phyloP scores from a whole-genome alignment of 2,797 vertebrate species.

The Dermochelys coriacea region DNA sequence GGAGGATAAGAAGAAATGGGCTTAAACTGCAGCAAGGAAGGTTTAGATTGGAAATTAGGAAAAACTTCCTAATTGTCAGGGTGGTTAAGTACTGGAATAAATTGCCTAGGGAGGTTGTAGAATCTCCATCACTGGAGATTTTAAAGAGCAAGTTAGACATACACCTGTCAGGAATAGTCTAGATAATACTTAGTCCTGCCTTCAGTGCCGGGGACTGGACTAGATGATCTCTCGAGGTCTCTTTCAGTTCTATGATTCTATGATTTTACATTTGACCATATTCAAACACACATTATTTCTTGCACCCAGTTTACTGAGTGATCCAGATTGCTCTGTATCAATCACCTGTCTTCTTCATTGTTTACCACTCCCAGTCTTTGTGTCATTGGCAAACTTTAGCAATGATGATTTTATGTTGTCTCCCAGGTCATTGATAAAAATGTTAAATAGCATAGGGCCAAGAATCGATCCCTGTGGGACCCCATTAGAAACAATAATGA shows the following conservation, averaged over 20 bases:
- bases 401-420: not conserved
- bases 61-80: too few species aligned
- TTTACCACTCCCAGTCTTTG: not conserved
- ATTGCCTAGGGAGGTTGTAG: too few species aligned
- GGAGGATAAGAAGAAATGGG: too few species aligned
- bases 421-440: not conserved
- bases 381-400: not conserved
- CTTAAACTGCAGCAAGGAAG: too few species aligned
- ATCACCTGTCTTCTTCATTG: not conserved
- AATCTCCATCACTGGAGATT: too few species aligned
- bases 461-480: not conserved
- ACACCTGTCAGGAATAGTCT: too few species aligned
- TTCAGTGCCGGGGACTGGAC: too few species aligned
- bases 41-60: too few species aligned
- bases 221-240: too few species aligned
- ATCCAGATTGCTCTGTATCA: not conserved
- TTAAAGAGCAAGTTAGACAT: too few species aligned
- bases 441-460: not conserved
- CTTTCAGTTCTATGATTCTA: not conserved
- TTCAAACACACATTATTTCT: not conserved
- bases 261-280: not conserved
- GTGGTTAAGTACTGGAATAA: too few species aligned
- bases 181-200: too few species aligned
- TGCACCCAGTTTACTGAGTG: not conserved
- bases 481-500: not conserved